A percentile compares a stretch with the other conserved stretches of the same genome.
These are phyloP conservation scores for Balearica regulorum DNA, from an alignment of 2,797 vertebrate genomes.

Conservation along the genomic window DNA sequence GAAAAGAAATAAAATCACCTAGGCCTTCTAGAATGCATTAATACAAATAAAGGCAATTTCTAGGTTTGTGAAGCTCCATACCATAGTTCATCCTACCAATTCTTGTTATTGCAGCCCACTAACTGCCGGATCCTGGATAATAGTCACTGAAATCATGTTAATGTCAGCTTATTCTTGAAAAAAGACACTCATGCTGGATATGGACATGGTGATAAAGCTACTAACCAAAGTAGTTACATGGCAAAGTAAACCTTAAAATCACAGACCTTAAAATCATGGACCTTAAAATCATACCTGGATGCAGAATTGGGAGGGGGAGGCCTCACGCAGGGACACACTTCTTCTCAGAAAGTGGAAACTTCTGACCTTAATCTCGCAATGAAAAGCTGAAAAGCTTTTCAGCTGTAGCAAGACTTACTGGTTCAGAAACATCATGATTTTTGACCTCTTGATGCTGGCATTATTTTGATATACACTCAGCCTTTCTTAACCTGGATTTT, in stretches of 20 bases:
- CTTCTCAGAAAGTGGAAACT: not conserved
- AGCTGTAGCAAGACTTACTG: not conserved
- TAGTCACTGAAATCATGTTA: not conserved
- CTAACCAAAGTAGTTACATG: not conserved
- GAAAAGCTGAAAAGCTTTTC: not conserved
- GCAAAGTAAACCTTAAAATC: not conserved
- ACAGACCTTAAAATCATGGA: not conserved
- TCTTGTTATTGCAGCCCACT: not conserved
- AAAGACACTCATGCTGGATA: not conserved
- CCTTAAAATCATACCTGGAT: not conserved
- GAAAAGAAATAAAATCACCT: not conserved
- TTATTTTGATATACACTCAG: not conserved
- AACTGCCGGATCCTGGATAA: not conserved
- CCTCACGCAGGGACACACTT: accelerated
- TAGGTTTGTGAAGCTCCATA: not conserved
- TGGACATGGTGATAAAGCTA: not conserved
- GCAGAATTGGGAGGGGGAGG: not conserved
- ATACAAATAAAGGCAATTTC: not conserved
- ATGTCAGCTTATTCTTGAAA: not conserved
- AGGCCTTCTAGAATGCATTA: not conserved
- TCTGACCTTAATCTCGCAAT: not conserved
- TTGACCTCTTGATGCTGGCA: not conserved
- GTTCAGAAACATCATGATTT: not conserved
- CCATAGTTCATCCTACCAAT: not conserved
- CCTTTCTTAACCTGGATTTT: constrained; percentile 29